Base-by-base conservation (phyloP, 2,888 invertebrate species). In the Muscina levida region DNA sequence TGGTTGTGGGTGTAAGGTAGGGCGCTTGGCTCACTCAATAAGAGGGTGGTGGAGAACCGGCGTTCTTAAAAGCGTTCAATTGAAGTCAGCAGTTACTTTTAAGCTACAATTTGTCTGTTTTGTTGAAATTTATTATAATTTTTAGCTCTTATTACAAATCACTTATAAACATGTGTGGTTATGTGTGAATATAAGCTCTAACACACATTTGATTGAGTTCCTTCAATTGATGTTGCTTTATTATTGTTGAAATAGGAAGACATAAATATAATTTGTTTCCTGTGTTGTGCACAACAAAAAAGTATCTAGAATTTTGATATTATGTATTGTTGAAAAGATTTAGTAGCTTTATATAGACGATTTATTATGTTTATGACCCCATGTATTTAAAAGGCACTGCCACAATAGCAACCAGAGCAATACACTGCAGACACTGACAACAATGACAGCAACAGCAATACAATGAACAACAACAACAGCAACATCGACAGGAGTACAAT, bases 341-440 rank as follows among this genome's bases (percentile, higher is more conserved):
- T 72, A 59, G 65, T 66, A 77, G 37, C 56, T 77, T 62, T 44
- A 77, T 53, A 67, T 62, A 65, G 72, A 77, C 72, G 68, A 77
- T 77, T 72, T 77, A 68, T 77, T 72, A 68, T 72, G 77, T 73
- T 77, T 68, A 72, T 72, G 68, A 77, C 68, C 72, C 26, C 68
- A 68, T 77, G 77, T 77, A 72, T 70, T 77, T 72, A 44, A 72
- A n/a, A 56, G 22, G 10, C 26, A 67, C 19, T 48, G 17, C 62
- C 13, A 19, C 39, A 59, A 42, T 51, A 46, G n/a, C 22, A 15
- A 51, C 48, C 11, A 10, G n/a, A 65, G 56, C 71, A 39, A 17
- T 19, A 39, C 8, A 39, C n/a, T 5, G 48, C 22, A 62, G 10
- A 8, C 3, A 17, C 2, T 39, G 0, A 62, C 37, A 56, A 44